Conservation (phyloP, 1,140 invertebrate genomes). For the Anoplophora glabripennis region DNA sequence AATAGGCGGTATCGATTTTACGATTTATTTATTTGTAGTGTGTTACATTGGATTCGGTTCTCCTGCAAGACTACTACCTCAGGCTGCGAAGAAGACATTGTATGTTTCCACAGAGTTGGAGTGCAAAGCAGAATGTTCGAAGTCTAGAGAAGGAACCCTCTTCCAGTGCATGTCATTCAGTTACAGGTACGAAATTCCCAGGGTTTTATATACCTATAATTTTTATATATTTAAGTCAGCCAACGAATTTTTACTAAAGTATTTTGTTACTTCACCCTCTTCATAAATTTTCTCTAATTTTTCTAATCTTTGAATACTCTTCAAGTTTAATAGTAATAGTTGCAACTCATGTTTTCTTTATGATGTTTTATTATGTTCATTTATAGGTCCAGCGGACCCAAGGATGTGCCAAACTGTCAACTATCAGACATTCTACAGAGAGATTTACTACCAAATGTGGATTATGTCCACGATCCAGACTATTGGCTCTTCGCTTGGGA, state of each 20-base stretch:
- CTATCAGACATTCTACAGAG: constrained; percentile 67
- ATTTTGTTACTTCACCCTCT: no score
- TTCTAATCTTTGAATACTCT: constrained; percentile 2
- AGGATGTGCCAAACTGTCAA: constrained; percentile 57
- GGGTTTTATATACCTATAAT: constrained; percentile 17
- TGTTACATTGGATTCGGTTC: constrained; percentile 72
- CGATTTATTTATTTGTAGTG: constrained; percentile 50
- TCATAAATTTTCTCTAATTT: no score
- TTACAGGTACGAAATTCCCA: constrained; percentile 67
- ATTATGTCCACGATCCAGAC: constrained; percentile 60
- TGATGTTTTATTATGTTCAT: constrained; percentile 1
- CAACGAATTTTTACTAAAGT: not conserved
- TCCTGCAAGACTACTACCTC: constrained; percentile 63
- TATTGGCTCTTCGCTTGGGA: constrained; percentile 67
- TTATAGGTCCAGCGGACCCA: constrained; percentile 35
- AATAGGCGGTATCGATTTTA: not conserved
- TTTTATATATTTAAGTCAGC: not conserved
- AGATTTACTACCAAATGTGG: constrained; percentile 63
- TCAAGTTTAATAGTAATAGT: not conserved
- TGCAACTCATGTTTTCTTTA: not conserved
- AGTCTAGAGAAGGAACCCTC: constrained; percentile 55
- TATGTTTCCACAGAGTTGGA: constrained; percentile 61
- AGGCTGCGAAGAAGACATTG: constrained; percentile 61
- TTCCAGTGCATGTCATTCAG: constrained; percentile 71
- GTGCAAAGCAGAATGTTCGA: constrained; percentile 67